These are phyloP conservation scores for Hephaestus fuliginosus DNA, from an alignment of 2,797 vertebrate species.

Conservation along the genomic window DNA sequence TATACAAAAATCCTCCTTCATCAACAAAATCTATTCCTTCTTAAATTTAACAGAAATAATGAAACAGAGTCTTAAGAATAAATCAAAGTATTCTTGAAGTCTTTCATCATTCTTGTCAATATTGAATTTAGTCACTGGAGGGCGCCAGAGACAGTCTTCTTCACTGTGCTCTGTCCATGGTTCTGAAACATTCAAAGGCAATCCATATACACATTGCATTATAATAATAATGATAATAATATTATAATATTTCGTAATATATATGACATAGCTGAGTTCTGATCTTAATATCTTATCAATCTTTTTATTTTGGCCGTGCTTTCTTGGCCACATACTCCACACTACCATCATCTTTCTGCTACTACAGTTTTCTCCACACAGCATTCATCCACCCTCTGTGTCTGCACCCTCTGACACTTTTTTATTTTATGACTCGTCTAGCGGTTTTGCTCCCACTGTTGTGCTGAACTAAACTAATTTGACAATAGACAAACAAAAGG, in stretches of 20 bases:
- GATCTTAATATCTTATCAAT: neutral
- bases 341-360: neutral
- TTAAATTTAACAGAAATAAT: neutral
- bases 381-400: neutral
- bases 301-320: neutral
- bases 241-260: too few relatives aligned
- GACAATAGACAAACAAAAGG: neutral
- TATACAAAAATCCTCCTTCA: neutral
- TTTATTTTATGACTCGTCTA: neutral
- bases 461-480: too few relatives aligned
- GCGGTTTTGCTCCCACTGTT: neutral
- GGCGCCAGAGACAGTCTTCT: conserved; percentile 20
- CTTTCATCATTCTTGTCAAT: neutral
- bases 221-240: neutral
- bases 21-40: neutral
- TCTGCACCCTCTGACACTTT: neutral
- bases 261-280: neutral
- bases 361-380: neutral
- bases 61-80: neutral
- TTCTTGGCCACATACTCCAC: neutral
- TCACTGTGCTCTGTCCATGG: conserved; percentile 58
- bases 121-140: conserved; percentile 31
- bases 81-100: neutral
- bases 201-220: neutral
- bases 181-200: conserved; percentile 40